phyloP scores from a whole-genome alignment of 2,113 vertebrate genomes.

The Pomatostomus ruficeps region DNA sequence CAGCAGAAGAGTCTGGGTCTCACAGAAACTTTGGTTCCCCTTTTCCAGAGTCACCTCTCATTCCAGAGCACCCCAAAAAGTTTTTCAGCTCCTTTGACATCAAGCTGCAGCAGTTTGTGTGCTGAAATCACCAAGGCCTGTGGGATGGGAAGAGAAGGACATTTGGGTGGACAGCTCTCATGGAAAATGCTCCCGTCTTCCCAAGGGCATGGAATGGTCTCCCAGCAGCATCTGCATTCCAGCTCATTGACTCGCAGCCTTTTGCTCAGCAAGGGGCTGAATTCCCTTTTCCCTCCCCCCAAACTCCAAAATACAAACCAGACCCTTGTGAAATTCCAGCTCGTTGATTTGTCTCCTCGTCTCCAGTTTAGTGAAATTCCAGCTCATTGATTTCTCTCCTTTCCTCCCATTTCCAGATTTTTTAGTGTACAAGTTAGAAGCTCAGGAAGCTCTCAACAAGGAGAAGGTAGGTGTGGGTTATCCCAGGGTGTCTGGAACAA shows the following conservation, averaged over 20 bases:
- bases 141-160: background rate
- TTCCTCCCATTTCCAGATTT: conserved; percentile 53
- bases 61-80: background rate
- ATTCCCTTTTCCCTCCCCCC: background rate
- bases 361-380: background rate
- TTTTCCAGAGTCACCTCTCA: background rate
- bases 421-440: conserved; percentile 73
- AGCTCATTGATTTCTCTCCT: background rate
- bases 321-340: background rate
- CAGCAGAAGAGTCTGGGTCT: background rate
- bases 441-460: conserved; percentile 74
- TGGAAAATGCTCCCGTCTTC: background rate
- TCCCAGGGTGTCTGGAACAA: background rate
- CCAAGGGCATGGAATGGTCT: background rate
- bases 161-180: background rate
- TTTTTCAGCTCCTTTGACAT: background rate
- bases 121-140: background rate
- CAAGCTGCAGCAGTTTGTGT: background rate
- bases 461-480: conserved; percentile 63
- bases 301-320: background rate
- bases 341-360: background rate
- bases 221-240: background rate
- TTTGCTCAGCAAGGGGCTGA: background rate
- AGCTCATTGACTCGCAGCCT: background rate
- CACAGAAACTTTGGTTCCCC: background rate